Percentiles rank a stretch among this genome's conserved stretches.
Evolutionary conservation across 1,140 invertebrate species (phyloP).

Genomic region (Panonychus citri): DNA sequence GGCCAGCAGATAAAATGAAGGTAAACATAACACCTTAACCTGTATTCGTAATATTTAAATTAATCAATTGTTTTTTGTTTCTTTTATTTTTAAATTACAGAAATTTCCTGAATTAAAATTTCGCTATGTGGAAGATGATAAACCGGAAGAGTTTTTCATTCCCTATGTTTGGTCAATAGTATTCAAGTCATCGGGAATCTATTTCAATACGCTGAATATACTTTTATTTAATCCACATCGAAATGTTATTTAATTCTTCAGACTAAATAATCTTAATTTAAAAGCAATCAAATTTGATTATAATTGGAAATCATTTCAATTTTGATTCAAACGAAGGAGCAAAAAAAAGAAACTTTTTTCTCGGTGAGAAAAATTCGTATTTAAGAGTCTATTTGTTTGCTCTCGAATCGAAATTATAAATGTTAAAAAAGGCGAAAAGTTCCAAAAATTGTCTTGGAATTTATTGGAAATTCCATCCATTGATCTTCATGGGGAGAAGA

Average conservation of each 20-base stretch:
- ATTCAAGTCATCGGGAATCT: constrained; percentile 47
- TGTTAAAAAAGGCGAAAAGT: too few relatives aligned
- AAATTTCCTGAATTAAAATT: constrained; percentile 98
- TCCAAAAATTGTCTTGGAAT: too few relatives aligned
- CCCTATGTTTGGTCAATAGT: constrained; percentile 94
- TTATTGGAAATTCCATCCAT: too few relatives aligned
- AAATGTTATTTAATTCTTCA: constrained; percentile 1
- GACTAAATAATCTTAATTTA: background rate
- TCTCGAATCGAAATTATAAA: too few relatives aligned
- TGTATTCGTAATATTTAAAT: background rate
- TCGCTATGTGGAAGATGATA: constrained; percentile 95
- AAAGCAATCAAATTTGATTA: too few relatives aligned
- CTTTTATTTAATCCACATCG: constrained; percentile 19
- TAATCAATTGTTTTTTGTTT: constrained; percentile 1
- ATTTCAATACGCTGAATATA: constrained; percentile 37
- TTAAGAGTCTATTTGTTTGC: too few relatives aligned
- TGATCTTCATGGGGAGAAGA: too few relatives aligned
- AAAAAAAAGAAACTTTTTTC: too few relatives aligned
- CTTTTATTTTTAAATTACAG: constrained; percentile 26
- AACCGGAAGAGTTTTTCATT: constrained; percentile 96
- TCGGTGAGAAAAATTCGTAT: too few relatives aligned
- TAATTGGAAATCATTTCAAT: too few relatives aligned
- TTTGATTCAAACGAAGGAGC: too few relatives aligned
- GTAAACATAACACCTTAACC: constrained; percentile 28
- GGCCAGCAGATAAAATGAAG: constrained; percentile 70